phyloP scores from a whole-genome alignment of 2,888 invertebrate species.

The Epinotia bilunana region DNA sequence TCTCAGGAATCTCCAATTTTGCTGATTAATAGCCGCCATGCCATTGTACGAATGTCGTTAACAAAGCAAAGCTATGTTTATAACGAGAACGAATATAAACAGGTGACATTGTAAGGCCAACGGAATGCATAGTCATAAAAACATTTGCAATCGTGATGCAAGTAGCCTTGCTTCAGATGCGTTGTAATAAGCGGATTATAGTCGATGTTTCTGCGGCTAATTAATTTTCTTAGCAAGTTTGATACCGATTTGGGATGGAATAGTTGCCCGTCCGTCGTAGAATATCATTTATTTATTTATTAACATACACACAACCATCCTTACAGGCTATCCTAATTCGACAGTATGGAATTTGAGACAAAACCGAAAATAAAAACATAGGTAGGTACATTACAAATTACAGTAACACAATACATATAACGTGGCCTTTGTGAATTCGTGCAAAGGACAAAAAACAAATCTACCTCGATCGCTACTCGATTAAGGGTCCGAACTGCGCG shows the following conservation, averaged over 20 bases:
- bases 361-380: no score
- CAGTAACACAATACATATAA: no score
- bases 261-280: not conserved
- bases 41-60: constrained; percentile 1
- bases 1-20: constrained; percentile 2
- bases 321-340: no score
- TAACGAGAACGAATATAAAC: constrained; percentile 7
- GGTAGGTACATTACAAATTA: no score
- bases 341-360: no score
- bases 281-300: no score
- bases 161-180: constrained; percentile 30
- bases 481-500: no score
- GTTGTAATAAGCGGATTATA: constrained; percentile 13
- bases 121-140: constrained; percentile 29
- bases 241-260: not conserved
- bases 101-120: constrained; percentile 24
- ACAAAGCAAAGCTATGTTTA: constrained; percentile 19
- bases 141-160: constrained; percentile 29
- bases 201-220: not conserved
- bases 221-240: not conserved
- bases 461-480: no score
- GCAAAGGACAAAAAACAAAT: no score
- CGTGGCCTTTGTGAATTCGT: no score
- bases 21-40: not conserved
- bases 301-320: no score